Evolutionary conservation across 2,113 vertebrate species (phyloP).

Genomic region (Osmerus mordax): DNA sequence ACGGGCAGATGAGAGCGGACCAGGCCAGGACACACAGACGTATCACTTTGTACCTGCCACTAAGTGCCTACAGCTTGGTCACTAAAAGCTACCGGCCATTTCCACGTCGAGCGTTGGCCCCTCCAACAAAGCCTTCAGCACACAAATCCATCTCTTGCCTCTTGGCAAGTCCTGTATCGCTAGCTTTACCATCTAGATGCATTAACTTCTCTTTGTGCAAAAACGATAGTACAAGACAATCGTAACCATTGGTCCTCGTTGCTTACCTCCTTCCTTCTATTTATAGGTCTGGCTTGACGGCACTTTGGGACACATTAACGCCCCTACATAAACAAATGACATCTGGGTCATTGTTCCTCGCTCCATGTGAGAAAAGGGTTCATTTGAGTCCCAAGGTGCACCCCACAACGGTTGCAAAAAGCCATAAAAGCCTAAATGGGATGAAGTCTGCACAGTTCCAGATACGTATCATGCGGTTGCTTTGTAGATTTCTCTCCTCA

Average conservation of each 20-base stretch:
- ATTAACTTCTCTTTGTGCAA: slow-evolving; percentile 6
- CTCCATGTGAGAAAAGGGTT: slow-evolving; percentile 1
- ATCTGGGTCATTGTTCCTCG: neutral
- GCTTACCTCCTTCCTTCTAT: slow-evolving; percentile 18
- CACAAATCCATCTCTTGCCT: slow-evolving; percentile 7
- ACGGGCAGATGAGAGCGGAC: slow-evolving; percentile 9
- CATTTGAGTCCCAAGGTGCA: neutral
- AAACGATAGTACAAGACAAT: slow-evolving; percentile 38
- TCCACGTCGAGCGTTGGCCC: neutral
- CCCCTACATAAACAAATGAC: slow-evolving; percentile 3
- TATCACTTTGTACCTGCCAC: slow-evolving; percentile 11
- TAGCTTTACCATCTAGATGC: slow-evolving; percentile 18
- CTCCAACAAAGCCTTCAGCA: slow-evolving; percentile 17
- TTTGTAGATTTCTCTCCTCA: neutral
- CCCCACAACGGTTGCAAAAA: neutral
- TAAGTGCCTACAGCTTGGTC: neutral
- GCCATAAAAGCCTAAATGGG: neutral
- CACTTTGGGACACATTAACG: slow-evolving; percentile 18
- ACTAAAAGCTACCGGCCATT: neutral
- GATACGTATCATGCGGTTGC: neutral
- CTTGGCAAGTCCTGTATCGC: slow-evolving; percentile 7
- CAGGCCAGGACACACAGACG: neutral
- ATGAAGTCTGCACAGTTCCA: neutral
- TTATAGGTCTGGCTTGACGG: slow-evolving; percentile 29
- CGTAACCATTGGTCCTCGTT: slow-evolving; percentile 36